phyloP scores from a whole-genome alignment of 2,797 vertebrate genomes.

The Cuculus canorus region DNA sequence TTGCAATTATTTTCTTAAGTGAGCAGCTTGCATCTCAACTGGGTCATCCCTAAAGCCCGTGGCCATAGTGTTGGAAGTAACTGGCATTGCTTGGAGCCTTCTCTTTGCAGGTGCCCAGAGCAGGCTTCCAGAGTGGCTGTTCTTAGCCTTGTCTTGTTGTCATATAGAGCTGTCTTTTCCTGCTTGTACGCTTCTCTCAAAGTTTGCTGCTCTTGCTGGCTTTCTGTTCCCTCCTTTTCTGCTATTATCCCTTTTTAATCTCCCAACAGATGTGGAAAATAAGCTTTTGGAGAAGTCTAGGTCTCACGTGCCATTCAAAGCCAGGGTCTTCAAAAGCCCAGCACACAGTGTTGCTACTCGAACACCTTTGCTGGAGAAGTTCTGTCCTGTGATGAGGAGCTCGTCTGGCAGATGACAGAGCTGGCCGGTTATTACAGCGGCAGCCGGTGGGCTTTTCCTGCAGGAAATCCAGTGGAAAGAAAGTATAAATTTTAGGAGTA shows the following conservation, averaged over 20 bases:
- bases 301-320: neutral
- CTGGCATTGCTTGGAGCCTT: neutral
- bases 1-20: neutral
- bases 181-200: neutral
- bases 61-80: neutral
- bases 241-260: neutral
- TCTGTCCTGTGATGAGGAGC: fast-evolving
- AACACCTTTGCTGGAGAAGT: neutral
- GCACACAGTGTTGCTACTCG: fast-evolving
- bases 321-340: neutral
- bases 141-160: too few species aligned
- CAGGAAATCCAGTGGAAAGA: neutral
- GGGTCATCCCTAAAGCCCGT: neutral
- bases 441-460: neutral
- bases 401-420: neutral
- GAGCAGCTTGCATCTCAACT: neutral
- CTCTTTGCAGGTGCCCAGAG: neutral
- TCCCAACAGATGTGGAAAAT: neutral
- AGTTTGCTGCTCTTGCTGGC: neutral
- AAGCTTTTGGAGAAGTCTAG: neutral
- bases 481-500: neutral
- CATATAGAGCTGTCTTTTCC: fast-evolving
- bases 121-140: neutral
- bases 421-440: neutral
- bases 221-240: neutral